Percentiles rank a stretch among this genome's conserved stretches.
Conservation (phyloP, 2,888 invertebrate species). For the Perdita meconis region DNA sequence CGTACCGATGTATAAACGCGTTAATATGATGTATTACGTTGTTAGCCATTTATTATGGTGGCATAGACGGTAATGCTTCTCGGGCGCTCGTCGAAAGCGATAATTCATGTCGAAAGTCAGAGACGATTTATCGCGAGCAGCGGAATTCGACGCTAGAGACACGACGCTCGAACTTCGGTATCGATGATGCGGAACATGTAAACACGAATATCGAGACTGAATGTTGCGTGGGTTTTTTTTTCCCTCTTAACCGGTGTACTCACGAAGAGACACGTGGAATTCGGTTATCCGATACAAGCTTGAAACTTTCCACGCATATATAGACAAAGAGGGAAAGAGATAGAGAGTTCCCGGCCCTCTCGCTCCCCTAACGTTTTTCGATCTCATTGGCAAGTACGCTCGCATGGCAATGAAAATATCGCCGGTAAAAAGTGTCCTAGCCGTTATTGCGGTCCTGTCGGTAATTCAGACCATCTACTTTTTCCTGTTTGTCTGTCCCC, state of each 20-base stretch:
- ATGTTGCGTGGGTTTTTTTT: constrained; percentile 48
- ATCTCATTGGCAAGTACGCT: not conserved
- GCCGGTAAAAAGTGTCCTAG: constrained; percentile 4
- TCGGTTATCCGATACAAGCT: constrained; percentile 14
- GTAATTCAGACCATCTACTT: not conserved
- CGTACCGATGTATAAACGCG: too few relatives aligned
- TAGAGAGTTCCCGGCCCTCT: constrained; percentile 12
- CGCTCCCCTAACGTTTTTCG: constrained; percentile 9
- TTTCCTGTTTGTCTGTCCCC: too few relatives aligned
- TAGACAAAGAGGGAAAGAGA: not conserved
- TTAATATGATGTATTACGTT: not conserved
- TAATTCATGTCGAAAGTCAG: constrained; percentile 15
- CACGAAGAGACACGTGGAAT: constrained; percentile 40
- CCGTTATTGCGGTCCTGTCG: not conserved
- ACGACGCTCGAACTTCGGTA: constrained; percentile 19
- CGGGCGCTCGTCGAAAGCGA: constrained; percentile 1
- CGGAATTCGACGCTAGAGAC: constrained; percentile 12
- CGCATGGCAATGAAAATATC: constrained; percentile 7
- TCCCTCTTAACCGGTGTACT: constrained; percentile 12
- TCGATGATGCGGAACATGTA: constrained; percentile 30
- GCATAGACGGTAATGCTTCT: not conserved
- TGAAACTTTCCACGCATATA: constrained; percentile 41
- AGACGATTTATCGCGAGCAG: constrained; percentile 23
- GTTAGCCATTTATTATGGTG: not conserved
- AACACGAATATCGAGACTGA: constrained; percentile 16